Conservation (phyloP, 2,797 vertebrate species). For the Mycteria americana region DNA sequence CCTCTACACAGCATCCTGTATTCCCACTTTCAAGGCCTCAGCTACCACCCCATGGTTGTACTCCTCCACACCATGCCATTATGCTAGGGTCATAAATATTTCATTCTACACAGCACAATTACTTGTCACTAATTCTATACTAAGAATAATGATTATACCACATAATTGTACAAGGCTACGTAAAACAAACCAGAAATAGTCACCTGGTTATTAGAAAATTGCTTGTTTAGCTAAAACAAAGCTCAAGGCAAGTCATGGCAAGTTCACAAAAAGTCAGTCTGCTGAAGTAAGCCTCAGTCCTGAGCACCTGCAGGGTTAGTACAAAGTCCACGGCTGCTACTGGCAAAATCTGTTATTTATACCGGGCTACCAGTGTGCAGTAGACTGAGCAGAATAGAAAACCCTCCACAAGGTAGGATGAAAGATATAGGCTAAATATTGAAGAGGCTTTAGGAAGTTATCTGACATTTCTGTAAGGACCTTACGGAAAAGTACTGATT, state of each 20-base stretch:
- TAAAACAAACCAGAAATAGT: not conserved
- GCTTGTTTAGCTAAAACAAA: not conserved
- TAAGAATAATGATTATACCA: not conserved
- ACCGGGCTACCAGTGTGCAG: not conserved
- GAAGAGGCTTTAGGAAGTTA: not conserved
- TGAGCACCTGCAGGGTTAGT: not conserved
- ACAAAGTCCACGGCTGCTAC: not conserved
- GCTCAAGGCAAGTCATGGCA: not conserved
- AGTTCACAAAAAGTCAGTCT: not conserved
- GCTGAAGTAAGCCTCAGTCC: not conserved
- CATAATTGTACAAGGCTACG: not conserved
- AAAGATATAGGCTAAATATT: not conserved
- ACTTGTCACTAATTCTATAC: not conserved
- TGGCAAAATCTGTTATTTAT: not conserved
- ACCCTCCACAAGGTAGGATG: not conserved
- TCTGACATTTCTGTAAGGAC: not conserved
- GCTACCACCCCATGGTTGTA: not conserved
- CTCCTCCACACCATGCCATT: not conserved
- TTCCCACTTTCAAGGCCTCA: not conserved
- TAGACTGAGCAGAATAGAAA: not conserved
- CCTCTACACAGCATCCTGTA: not conserved
- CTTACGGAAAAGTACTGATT: not conserved
- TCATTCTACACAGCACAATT: not conserved
- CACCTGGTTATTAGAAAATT: not conserved
- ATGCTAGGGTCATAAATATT: not conserved